These are phyloP conservation scores for Cylloceria caligata DNA, from an alignment of 2,888 invertebrate species.

Conservation along the genomic window DNA sequence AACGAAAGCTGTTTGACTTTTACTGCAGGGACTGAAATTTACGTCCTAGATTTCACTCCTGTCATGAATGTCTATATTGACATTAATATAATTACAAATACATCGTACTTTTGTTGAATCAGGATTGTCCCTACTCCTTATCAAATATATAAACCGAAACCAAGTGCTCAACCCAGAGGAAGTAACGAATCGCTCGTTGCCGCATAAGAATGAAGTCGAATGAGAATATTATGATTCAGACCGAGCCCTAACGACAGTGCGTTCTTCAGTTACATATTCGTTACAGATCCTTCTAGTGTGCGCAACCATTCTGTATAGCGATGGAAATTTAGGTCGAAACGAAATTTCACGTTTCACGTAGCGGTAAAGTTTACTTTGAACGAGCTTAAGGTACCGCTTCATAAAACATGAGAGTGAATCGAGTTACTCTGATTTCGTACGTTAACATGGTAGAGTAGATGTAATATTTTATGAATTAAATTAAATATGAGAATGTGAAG, in stretches of 20 bases:
- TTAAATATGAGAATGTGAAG: constrained; percentile 1
- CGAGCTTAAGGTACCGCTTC: neutral
- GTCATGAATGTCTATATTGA: neutral
- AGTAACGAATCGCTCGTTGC: constrained; percentile 1
- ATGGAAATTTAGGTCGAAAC: neutral
- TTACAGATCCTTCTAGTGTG: neutral
- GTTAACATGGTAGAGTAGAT: neutral
- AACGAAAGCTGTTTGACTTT: neutral
- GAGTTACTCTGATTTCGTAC: neutral
- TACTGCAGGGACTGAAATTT: neutral
- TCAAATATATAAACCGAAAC: neutral
- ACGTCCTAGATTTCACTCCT: neutral
- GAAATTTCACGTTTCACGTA: neutral
- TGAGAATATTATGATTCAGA: neutral
- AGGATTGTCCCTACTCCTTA: neutral
- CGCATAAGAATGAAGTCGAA: constrained; percentile 9
- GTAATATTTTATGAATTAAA: neutral
- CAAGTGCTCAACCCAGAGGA: neutral
- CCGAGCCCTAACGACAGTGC: neutral
- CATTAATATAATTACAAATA: constrained; percentile 2
- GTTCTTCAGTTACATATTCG: neutral
- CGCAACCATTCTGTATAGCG: neutral
- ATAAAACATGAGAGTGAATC: neutral
- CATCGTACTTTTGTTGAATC: neutral
- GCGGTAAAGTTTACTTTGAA: neutral